Evolutionary conservation across 1,140 invertebrate species (phyloP), one percentile per base, ranked within the genome.

Genomic region (Heliconius hewitsoni): DNA sequence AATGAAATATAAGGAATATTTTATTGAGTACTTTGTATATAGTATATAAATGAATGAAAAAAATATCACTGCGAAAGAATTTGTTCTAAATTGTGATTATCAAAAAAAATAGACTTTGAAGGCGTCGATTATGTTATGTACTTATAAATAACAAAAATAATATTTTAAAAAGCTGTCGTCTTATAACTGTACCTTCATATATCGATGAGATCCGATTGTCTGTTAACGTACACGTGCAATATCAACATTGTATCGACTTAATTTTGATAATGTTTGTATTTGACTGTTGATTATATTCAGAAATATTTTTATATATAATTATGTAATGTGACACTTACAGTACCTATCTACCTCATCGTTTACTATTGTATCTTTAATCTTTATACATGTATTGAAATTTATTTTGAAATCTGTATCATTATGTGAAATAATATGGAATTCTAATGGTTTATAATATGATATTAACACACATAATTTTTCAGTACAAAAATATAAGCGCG

Each of bases 201-300:
- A 70, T 81, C 81, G 74, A 77, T 83, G 83, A 82, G 70, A 85
- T 81, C 83, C 81, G 77, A 85, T 80, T 84, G 83, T 85, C 86
- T 80, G 75, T 87, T 89, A 81, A 70, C 81, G 83, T 73, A 74
- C 85, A 86, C 87, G 90, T 91, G 91, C 90, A 92, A 92, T 92
- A 92, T 89, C 78, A 88, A 91, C 88, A 91, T 87, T 89, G 83
- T 87, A 90, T 90, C 85, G 83, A 91, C 80, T 89, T 91, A 90
- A 91, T 93, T 93, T 93, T 93, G 91, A 92, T 93, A 92, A 89
- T 93, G 89, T 92, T 94, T 91, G 90, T 93, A 93, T 91, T 94
- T 92, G 84, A 90, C 90, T 92, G 92, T 94, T 94, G 82, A 92
- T 90, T 92, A 94, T 93, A 93, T 93, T 91, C 91, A 92, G 89